Base-by-base conservation (phyloP, 2,797 vertebrate genomes). In the Sebastolobus alascanus region DNA sequence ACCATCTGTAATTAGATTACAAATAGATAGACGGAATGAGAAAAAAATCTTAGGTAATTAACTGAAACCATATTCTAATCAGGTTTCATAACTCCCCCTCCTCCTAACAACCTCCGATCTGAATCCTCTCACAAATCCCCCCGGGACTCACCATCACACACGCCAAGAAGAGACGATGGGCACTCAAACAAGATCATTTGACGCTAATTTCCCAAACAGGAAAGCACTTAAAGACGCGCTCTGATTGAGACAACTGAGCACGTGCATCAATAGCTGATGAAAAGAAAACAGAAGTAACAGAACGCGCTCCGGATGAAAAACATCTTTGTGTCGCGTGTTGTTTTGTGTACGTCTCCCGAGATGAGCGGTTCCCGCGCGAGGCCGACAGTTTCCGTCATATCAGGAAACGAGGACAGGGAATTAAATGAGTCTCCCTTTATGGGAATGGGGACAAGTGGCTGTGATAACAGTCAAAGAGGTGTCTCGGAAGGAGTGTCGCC, bases 41-140 rank as follows among this genome's bases (percentile, higher is more conserved):
- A 58, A 77, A 77, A 46, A 82, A 78, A 84, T 68, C 68, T 80
- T 73, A 76, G 89, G 90, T 94, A 94, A 95, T 95, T 95, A 94
- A 90, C 90, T 92, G 83, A 87, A 93, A 93, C 87, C 89, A 94
- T 94, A 95, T 95, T 94, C 90, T 93, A 94, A 95, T 94, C 92
- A 92, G 93, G 88, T 90, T 93, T 85, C 83, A 89, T 65, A 84
- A 86, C 66, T 50, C 71, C 82, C 73, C 82, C 77, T 81, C 87
- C 77, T 77, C 76, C 84, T 79, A 87, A 79, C 75, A 87, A 86
- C 77, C 85, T 84, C 86, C 79, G 59, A 94, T 92, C 73, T 87
- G 89, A 90, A 91, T 93, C 91, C 84, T 84, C 89, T 92, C 87
- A 71, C 75, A 87, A 75, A 87, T 79, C 90, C 87, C 87, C 91